Conservation (phyloP, 2,113 vertebrate species). For the Clinocottus analis region DNA sequence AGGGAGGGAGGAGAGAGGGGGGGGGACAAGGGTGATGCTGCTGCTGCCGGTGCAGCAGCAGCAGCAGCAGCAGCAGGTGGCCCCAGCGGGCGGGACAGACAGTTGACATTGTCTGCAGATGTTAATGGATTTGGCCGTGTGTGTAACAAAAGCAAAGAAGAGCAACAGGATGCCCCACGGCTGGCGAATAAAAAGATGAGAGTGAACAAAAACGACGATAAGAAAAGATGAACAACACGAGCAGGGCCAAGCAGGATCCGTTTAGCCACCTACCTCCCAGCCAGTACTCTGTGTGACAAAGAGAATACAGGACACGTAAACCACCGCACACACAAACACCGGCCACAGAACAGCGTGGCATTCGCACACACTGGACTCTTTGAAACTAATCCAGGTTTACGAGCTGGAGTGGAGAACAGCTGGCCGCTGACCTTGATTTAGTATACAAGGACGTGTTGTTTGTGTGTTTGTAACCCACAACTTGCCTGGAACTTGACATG, state of each 20-base stretch:
- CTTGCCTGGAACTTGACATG: conserved; percentile 12
- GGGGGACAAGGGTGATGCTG: conserved; percentile 49
- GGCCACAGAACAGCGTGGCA: conserved; percentile 1
- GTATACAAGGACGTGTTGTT: no score
- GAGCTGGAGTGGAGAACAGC: conserved; percentile 20
- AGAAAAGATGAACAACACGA: conserved; percentile 60
- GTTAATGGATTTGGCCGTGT: conserved; percentile 93
- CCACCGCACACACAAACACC: conserved; percentile 81
- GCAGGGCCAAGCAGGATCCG: conserved; percentile 93
- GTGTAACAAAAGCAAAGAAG: conserved; percentile 87
- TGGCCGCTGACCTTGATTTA: background rate
- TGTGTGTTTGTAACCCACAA: conserved; percentile 25
- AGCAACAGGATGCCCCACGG: conserved; percentile 89
- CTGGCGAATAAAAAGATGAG: conserved; percentile 87
- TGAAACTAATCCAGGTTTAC: conserved; percentile 39
- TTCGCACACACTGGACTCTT: conserved; percentile 13
- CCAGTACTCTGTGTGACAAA: conserved; percentile 99
- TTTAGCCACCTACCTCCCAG: conserved; percentile 99
- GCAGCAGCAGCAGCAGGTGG: no score
- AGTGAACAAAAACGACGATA: conserved; percentile 50
- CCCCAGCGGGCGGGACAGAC: conserved; percentile 66
- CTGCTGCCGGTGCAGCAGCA: no score
- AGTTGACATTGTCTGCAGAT: conserved; percentile 78
- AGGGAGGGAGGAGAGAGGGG: conserved; percentile 52
- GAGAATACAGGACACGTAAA: conserved; percentile 86